Conservation (phyloP, 2,888 invertebrate species). For the Nemoura dubitans region DNA sequence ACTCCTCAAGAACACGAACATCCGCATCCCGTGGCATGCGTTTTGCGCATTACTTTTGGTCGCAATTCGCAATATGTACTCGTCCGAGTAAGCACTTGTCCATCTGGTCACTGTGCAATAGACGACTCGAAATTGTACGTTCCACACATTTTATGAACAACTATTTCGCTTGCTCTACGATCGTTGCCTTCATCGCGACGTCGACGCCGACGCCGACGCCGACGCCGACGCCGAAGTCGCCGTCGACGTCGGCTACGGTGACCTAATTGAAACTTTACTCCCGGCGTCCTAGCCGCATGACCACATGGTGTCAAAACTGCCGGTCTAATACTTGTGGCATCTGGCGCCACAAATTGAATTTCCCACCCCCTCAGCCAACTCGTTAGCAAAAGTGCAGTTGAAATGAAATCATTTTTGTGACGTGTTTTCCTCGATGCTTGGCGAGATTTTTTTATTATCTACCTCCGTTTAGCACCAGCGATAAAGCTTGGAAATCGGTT, state of each 20-base stretch:
- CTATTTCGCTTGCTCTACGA: neutral
- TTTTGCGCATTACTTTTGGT: neutral
- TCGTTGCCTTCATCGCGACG: neutral
- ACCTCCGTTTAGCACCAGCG: neutral
- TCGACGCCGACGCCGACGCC: neutral
- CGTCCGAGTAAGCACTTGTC: neutral
- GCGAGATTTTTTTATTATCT: neutral
- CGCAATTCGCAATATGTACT: neutral
- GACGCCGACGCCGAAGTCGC: neutral
- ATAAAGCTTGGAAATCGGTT: neutral
- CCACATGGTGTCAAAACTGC: conserved; percentile 7
- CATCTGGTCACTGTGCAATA: neutral
- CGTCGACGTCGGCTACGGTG: neutral
- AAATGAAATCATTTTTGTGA: conserved; percentile 7
- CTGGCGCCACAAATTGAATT: conserved; percentile 7
- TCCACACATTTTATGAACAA: neutral
- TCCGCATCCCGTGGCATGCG: neutral
- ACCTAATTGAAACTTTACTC: conserved; percentile 5
- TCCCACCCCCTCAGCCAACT: neutral
- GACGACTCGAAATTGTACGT: neutral
- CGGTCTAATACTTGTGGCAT: neutral
- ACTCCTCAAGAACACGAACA: neutral
- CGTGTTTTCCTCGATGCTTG: neutral
- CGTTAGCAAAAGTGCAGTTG: neutral
- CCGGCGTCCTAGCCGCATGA: neutral